Evolutionary conservation across 23 tunicate species (phyloP).

Genomic region (Botrylloides violaceus): DNA sequence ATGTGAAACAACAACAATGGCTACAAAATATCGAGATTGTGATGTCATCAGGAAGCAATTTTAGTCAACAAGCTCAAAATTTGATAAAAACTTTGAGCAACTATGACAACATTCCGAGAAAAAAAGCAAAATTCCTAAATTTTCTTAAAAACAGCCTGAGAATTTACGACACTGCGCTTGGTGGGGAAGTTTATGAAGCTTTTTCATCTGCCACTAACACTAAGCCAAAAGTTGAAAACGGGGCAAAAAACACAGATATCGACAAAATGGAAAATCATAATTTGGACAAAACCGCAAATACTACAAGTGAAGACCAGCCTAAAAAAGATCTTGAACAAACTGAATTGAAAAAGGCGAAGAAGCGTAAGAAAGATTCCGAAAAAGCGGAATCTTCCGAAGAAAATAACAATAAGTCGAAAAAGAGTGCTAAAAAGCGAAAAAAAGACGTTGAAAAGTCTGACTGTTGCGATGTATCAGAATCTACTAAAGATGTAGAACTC

Average conservation of each 20-base stretch:
- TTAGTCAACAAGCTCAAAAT: conserved; percentile 19
- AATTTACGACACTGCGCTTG: conserved; percentile 23
- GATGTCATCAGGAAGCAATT: conserved; percentile 1
- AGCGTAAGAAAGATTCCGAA: no score
- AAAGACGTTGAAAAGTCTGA: no score
- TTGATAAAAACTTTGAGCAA: conserved; percentile 25
- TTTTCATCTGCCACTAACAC: conserved; percentile 20
- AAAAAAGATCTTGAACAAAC: not conserved
- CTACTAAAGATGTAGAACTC: no score
- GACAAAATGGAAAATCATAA: not conserved
- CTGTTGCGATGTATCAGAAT: no score
- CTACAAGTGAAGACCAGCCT: not conserved
- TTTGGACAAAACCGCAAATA: not conserved
- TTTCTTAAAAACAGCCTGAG: conserved; percentile 60
- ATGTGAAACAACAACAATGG: conserved; percentile 74
- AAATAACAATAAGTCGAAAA: no score
- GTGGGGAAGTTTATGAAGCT: conserved; percentile 58
- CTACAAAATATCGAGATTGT: conserved; percentile 27
- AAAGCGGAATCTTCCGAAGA: not conserved
- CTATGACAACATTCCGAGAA: conserved; percentile 58
- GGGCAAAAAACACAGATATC: not conserved
- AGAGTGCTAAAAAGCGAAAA: no score
- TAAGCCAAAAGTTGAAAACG: not conserved
- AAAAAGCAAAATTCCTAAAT: conserved; percentile 60
- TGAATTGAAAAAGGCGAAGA: no score